phyloP scores from a whole-genome alignment of 2,113 vertebrate species.

The Dascyllus trimaculatus region DNA sequence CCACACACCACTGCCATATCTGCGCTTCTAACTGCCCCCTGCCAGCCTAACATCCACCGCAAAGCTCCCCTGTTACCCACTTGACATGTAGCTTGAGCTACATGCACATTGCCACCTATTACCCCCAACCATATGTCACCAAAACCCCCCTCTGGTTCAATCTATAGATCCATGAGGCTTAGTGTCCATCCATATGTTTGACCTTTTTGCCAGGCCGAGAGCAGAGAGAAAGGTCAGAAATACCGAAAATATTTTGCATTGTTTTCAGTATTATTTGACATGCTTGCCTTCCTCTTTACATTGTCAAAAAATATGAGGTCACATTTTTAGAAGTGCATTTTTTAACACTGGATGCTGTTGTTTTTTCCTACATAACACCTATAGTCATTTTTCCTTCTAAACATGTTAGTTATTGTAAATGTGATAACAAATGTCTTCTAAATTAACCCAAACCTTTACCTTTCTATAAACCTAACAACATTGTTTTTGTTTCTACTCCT shows the following conservation, averaged over 20 bases:
- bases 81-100: constrained; percentile 33
- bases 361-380: too few species aligned
- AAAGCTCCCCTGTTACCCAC: constrained; percentile 57
- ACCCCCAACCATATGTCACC: constrained; percentile 42
- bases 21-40: constrained; percentile 64
- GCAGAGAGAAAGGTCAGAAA: background rate
- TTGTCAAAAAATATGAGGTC: too few species aligned
- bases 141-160: constrained; percentile 45
- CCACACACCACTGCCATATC: constrained; percentile 56
- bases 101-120: constrained; percentile 34
- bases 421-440: too few species aligned
- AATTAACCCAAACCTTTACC: background rate
- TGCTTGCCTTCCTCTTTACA: background rate
- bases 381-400: too few species aligned
- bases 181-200: constrained; percentile 8
- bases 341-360: too few species aligned
- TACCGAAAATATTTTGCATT: background rate
- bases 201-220: background rate
- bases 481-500: background rate
- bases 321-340: too few species aligned
- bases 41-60: constrained; percentile 56
- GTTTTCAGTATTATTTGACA: background rate
- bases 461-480: background rate
- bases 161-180: constrained; percentile 41
- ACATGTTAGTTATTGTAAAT: too few species aligned